Conservation (phyloP, 2,888 invertebrate genomes). For the Trachelus iudaicus region DNA sequence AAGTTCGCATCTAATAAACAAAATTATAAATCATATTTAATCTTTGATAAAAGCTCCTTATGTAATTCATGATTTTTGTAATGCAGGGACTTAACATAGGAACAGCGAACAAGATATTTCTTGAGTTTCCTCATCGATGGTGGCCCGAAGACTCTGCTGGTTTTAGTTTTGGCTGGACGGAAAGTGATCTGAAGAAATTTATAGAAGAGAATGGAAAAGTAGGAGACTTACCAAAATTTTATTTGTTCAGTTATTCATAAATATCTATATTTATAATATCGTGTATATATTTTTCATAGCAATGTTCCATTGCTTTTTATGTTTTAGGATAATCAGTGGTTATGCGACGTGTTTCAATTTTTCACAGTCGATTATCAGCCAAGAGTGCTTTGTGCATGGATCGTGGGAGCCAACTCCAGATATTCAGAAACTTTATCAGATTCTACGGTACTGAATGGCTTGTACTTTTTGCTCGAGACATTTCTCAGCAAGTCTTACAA, state of each 20-base stretch:
- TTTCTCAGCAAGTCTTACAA: constrained; percentile 69
- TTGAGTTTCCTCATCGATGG: constrained; percentile 76
- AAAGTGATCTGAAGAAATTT: constrained; percentile 68
- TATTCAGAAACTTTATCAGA: constrained; percentile 73
- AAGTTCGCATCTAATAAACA: constrained; percentile 7
- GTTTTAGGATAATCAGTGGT: constrained; percentile 69
- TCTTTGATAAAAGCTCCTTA: constrained; percentile 13
- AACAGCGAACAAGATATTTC: constrained; percentile 76
- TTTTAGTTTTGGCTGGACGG: constrained; percentile 71
- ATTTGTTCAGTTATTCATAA: not conserved
- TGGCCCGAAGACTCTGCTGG: constrained; percentile 69
- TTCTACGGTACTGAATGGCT: constrained; percentile 68
- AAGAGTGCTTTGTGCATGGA: constrained; percentile 76
- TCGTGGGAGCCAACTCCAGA: constrained; percentile 73
- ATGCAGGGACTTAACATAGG: constrained; percentile 72
- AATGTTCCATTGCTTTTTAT: not conserved
- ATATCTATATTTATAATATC: not conserved
- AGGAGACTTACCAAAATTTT: constrained; percentile 12
- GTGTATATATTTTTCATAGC: not conserved
- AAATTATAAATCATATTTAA: constrained; percentile 11
- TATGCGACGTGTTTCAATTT: constrained; percentile 76
- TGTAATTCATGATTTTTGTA: constrained; percentile 12
- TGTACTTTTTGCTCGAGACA: constrained; percentile 68
- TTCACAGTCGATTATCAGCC: constrained; percentile 74
- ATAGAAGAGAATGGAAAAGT: constrained; percentile 49